Conservation (phyloP, 2,797 vertebrate species). For the Geotrypetes seraphini region DNA sequence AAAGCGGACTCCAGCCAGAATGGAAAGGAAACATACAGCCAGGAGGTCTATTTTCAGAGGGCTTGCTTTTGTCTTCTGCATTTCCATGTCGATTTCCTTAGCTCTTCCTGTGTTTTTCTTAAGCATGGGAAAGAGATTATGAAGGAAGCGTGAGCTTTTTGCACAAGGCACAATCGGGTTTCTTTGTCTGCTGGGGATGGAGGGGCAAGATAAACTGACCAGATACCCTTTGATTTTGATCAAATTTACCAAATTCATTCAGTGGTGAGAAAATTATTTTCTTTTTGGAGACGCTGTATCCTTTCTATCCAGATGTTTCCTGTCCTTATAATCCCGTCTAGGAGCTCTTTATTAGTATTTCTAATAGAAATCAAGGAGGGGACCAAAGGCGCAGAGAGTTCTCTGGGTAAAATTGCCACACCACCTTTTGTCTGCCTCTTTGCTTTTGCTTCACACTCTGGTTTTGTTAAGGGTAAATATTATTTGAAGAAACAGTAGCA, state of each 20-base stretch:
- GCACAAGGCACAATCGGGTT: slow-evolving; percentile 33
- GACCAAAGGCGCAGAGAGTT: neutral
- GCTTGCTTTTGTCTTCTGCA: slow-evolving; percentile 34
- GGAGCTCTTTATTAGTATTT: no score
- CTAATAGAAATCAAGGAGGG: neutral
- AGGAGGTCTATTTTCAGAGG: slow-evolving; percentile 39
- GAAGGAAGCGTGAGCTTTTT: slow-evolving; percentile 41
- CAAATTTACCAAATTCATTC: slow-evolving; percentile 33
- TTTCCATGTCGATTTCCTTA: slow-evolving; percentile 48
- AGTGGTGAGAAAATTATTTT: no score
- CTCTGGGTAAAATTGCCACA: neutral
- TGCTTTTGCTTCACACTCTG: neutral
- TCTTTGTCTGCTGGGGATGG: slow-evolving; percentile 46
- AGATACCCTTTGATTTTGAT: no score
- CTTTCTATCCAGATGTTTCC: no score
- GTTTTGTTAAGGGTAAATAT: no score
- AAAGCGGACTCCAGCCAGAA: no score
- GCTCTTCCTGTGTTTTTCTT: slow-evolving; percentile 52
- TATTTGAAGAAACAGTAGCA: no score
- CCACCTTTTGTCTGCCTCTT: neutral
- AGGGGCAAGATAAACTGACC: no score
- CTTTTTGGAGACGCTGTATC: no score
- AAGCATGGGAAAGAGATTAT: slow-evolving; percentile 46
- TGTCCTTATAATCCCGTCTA: no score
- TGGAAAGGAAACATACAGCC: slow-evolving; percentile 46